Evolutionary conservation across 2,888 invertebrate species (phyloP).

Genomic region (Agrotis segetum): DNA sequence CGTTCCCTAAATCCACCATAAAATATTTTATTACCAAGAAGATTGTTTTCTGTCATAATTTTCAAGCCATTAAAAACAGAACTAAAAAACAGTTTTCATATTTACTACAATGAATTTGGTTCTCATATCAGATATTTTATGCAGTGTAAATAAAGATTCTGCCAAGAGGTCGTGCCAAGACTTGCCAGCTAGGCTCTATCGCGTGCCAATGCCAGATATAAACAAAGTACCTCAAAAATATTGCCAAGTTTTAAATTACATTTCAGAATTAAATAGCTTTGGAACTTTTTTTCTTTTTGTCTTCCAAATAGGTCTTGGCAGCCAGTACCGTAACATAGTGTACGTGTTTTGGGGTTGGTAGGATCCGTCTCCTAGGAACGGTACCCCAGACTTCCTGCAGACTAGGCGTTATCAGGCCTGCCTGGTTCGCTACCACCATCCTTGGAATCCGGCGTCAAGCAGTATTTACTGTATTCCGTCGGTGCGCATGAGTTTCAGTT

Average conservation of each 20-base stretch:
- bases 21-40: neutral
- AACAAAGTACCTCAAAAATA: slow-evolving; percentile 65
- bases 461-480: too few species aligned
- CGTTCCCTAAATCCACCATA: neutral
- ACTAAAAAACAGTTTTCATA: slow-evolving; percentile 21
- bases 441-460: too few species aligned
- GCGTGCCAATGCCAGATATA: slow-evolving; percentile 75
- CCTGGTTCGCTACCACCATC: too few species aligned
- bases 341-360: too few species aligned
- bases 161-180: slow-evolving; percentile 80
- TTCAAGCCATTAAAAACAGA: neutral
- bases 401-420: too few species aligned
- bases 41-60: neutral
- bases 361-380: too few species aligned
- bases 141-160: slow-evolving; percentile 71
- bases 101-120: slow-evolving; percentile 45
- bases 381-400: too few species aligned
- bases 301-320: neutral
- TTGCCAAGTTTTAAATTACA: slow-evolving; percentile 63
- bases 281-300: slow-evolving; percentile 1
- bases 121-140: slow-evolving; percentile 72
- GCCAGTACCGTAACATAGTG: neutral
- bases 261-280: slow-evolving; percentile 39
- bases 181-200: slow-evolving; percentile 66
- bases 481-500: too few species aligned